Evolutionary conservation across 92 coral and sea anemone genomes (phyloP).

Genomic region (Bergia puertoricense): DNA sequence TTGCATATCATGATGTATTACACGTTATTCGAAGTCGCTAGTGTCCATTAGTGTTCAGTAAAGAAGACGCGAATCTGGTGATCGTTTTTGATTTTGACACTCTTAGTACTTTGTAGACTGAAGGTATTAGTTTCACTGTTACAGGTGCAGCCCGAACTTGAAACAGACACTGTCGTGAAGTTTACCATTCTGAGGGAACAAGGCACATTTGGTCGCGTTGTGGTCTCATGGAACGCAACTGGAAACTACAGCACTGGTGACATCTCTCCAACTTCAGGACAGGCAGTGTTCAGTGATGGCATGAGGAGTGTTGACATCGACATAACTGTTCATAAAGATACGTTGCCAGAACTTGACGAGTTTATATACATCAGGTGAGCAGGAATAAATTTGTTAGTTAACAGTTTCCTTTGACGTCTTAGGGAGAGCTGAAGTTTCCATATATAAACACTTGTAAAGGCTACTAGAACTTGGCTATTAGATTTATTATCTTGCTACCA

Average conservation of each 20-base stretch:
- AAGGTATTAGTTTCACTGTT: background rate
- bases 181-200: constrained; percentile 84
- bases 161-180: constrained; percentile 60
- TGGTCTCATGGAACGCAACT: constrained; percentile 77
- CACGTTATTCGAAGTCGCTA: background rate
- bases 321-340: constrained; percentile 70
- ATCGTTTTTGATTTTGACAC: background rate
- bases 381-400: background rate
- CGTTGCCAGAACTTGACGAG: constrained; percentile 80
- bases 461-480: too few relatives aligned
- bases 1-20: background rate
- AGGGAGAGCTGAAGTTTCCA: background rate
- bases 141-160: constrained; percentile 54
- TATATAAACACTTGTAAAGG: too few relatives aligned
- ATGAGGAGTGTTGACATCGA: constrained; percentile 67
- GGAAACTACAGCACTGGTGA: constrained; percentile 79
- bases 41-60: background rate
- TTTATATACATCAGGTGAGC: constrained; percentile 72
- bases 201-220: constrained; percentile 88
- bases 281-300: constrained; percentile 79
- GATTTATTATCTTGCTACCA: too few relatives aligned
- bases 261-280: constrained; percentile 76
- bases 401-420: background rate
- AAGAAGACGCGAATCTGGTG: background rate
- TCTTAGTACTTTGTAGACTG: background rate